Evolutionary conservation across 1,140 invertebrate genomes (phyloP), one percentile per base, ranked within the genome.

Genomic region (Drosophila pectinifera): DNA sequence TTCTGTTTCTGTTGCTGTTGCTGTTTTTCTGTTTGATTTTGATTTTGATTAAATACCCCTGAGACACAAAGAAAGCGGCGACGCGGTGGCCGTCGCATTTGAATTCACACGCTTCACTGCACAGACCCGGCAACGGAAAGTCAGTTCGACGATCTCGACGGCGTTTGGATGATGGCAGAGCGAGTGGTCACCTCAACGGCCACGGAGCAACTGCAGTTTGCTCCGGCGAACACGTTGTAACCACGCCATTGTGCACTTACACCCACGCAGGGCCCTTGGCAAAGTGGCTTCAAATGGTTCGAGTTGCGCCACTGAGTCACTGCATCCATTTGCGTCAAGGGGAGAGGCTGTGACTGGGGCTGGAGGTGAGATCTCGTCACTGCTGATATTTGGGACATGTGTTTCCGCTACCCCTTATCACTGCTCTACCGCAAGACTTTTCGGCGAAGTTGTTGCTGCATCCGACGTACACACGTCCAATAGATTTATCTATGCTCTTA

Each of bases 71-170:
- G 83, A 86, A 86, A 86, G 82, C 83, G 69, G 54, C 68, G 73
- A 45, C 59, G 46, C 20, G 36, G 41, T 59, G 70, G 42, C 62
- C 73, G 57, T 55, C 83, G 75, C 79, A 86, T 86, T 86, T 86
- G 79, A 88, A 86, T 86, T 88, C 65, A 86, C 83, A 86, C 79
- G 82, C 83, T 78, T 75, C 74, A 57, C 61, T 78, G 79, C 68
- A 75, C 82, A 82, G 49, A 1, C 39, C 49, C 63, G 61, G 20
- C 45, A 62, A 58, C 43, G 48, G 43, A 39, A 56, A 53, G 43
- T 6, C 5, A 22, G 57, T 55, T 38, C 55, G 18, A 51, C 31
- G 18, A 54, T 62, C 51, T n/a, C 22, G 2, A 22, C 49, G 22
- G n/a, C n/a, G n/a, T n/a, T n/a, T n/a, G n/a, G n/a, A n/a, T n/a